A percentile compares a stretch with the other conserved stretches of the same genome.
Conservation (phyloP, 2,888 invertebrate genomes). For the Podabrus alpinus region DNA sequence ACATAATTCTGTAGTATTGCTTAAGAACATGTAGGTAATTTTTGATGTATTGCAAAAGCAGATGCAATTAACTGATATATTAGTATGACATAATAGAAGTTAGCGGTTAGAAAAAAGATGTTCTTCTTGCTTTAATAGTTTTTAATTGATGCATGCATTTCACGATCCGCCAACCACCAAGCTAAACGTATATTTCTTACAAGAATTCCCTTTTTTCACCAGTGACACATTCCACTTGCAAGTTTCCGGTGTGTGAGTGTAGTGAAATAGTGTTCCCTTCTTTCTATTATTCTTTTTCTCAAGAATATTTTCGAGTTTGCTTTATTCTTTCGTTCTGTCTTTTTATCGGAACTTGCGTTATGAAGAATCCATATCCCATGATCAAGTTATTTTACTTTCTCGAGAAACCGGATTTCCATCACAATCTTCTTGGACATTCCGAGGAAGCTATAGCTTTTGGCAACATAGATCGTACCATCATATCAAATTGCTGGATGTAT, state of each 20-base stretch:
- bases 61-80: neutral
- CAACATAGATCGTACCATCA: neutral
- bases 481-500: neutral
- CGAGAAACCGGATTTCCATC: neutral
- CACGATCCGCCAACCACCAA: neutral
- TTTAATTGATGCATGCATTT: neutral
- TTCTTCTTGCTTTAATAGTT: neutral
- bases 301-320: neutral
- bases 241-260: neutral
- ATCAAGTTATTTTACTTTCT: neutral
- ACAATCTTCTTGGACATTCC: neutral
- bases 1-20: neutral
- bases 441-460: neutral
- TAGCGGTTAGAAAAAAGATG: too few species aligned
- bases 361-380: neutral
- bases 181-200: neutral
- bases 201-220: neutral
- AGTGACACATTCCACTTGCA: neutral
- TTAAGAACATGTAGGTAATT: neutral
- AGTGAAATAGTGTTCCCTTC: neutral
- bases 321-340: neutral
- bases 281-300: neutral
- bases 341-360: neutral
- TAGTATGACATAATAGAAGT: neutral
- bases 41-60: neutral